Conservation (phyloP, 2,797 vertebrate genomes). For the Takifugu ocellatus region DNA sequence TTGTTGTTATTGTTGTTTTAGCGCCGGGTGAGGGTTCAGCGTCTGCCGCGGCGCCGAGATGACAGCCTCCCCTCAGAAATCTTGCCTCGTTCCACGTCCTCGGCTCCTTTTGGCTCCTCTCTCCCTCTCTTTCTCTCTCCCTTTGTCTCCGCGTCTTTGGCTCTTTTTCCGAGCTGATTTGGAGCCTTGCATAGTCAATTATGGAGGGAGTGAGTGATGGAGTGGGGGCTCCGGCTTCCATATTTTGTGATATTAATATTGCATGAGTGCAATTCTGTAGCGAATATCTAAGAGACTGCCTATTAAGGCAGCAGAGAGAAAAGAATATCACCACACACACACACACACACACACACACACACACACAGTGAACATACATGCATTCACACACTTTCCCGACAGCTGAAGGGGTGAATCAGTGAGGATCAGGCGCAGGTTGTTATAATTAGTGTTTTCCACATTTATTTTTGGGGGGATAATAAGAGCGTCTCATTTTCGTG, state of each 20-base stretch:
- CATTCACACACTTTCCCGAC: constrained; percentile 17
- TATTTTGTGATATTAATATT: constrained; percentile 84
- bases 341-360: constrained; percentile 31
- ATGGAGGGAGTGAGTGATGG: constrained; percentile 74
- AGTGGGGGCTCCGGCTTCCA: constrained; percentile 73
- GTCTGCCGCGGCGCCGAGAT: constrained; percentile 48
- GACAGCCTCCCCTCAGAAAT: constrained; percentile 59
- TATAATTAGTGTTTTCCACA: constrained; percentile 69
- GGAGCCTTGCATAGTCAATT: constrained; percentile 81
- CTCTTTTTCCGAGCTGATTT: constrained; percentile 69
- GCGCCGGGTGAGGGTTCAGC: constrained; percentile 57
- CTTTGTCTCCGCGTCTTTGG: constrained; percentile 44
- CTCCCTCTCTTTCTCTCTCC: constrained; percentile 8
- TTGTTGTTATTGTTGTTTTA: constrained; percentile 54
- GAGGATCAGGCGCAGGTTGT: constrained; percentile 56
- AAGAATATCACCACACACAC: constrained; percentile 49
- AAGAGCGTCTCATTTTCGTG: constrained; percentile 60
- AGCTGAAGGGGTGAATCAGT: constrained; percentile 46
- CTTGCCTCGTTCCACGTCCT: constrained; percentile 26
- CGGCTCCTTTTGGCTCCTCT: constrained; percentile 7
- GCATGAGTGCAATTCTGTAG: constrained; percentile 79
- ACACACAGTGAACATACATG: constrained; percentile 30
- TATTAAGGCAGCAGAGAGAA: constrained; percentile 70
- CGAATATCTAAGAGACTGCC: constrained; percentile 79
- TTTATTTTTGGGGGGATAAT: constrained; percentile 64